Evolutionary conservation across 2,888 invertebrate genomes (phyloP), one percentile per base, ranked within the genome.

Genomic region (Xylota sylvarum): DNA sequence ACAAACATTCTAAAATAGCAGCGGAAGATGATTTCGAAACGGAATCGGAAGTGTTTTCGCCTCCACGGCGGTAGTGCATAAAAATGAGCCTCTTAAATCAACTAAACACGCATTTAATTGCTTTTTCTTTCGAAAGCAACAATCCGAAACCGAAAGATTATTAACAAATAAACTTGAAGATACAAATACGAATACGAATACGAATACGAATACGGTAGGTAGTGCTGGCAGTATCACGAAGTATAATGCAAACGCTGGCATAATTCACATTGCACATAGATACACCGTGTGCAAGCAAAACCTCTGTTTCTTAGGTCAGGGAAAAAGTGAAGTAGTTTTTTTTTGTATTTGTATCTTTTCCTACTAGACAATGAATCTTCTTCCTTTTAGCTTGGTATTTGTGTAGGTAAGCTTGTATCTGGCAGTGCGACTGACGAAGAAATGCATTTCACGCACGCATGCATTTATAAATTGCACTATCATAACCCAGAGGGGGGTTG

Each of bases 121-220:
- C 74, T 80, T 85, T 85, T 85, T 80, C 84, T 85, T 85, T 85
- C 84, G 80, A 70, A 85, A 74, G 84, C 80, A 85, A 64, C 80
- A 80, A 80, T 80, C 64, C 84, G 74, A 64, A 70, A 64, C 79
- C 27, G 35, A 85, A 69, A 40, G 2, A 55, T 72, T 70, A 67
- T 37, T 64, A 70, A 55, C 35, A 78, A 78, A 78, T 48, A 73
- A 84, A 78, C 65, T 55, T 73, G 46, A 23, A 37, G 72, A 78
- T 73, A 73, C 73, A 50, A n/a, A 73, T 67, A 73, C 72, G 60
- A 17, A 73, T 67, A 73, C 72, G 60, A 17, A 78, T 73, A 73
- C 73, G 50, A n/a, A 73, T 67, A 73, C 72, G 60, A 17, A n/a
- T n/a, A n/a, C 52, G 72, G 65, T 50, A 37, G 37, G 7, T 7